Evolutionary conservation across 1,140 invertebrate species (phyloP), one percentile per base, ranked within the genome.

Genomic region (Adoxophyes honmai): DNA sequence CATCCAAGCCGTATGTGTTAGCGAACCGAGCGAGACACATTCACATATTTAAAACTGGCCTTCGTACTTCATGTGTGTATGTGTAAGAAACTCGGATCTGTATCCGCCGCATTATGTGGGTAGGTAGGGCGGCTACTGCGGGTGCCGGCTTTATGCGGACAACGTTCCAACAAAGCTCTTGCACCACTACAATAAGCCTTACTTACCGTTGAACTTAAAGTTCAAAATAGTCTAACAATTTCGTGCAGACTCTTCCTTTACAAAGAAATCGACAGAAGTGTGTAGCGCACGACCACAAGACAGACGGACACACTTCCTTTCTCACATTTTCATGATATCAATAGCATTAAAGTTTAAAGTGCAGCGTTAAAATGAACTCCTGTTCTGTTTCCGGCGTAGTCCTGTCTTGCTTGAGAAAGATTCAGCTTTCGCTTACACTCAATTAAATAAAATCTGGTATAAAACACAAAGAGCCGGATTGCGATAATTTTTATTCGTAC

Each of bases 261-360:
- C 69, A 81, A 84, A 86, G 75, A 81, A 71, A 59, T 73, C 63
- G 64, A 68, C 68, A 75, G 68, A 77, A 75, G 70, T 81, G 70
- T 78, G 78, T 80, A 78, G 72, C 73, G 71, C 74, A 81, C 68
- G 73, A 81, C 44, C 36, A 16, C 13, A 52, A 6, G 42, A 34
- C 21, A 52, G 21, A 2, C 82, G 81, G 77, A 83, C 79, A 81
- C 70, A 81, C 81, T 86, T 86, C 86, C 86, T 88, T 88, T 88
- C 86, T 86, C 83, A 88, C 79, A 86, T 86, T 88, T 86, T 82
- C 79, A 78, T 76, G 74, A 78, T 85, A 86, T 86, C 79, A 84
- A 86, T 84, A 78, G 81, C 77, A 70, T 79, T 78, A 84, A 44
- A 44, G 42, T 48, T 48, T 38, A 38, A 82, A 84, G 72, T 77